These are phyloP conservation scores for Cygnus buccinator DNA, from an alignment of 2,113 vertebrate species.

Conservation along the genomic window DNA sequence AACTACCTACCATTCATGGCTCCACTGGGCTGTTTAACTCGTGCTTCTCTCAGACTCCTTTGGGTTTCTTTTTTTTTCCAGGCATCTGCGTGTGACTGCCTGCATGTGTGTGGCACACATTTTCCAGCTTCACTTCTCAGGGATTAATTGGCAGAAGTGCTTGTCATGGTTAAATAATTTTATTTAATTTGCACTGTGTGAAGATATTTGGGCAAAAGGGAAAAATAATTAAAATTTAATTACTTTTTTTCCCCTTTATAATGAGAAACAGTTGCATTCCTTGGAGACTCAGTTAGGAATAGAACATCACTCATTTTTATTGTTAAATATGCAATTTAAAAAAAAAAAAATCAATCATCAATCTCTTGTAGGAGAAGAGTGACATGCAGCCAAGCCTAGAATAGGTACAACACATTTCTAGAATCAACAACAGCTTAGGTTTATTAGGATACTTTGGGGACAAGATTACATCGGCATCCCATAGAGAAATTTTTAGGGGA, in stretches of 20 bases:
- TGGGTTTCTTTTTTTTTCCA: slow-evolving; percentile 12
- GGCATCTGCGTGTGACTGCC: background rate
- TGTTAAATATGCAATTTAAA: slow-evolving; percentile 16
- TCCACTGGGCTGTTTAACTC: slow-evolving; percentile 35
- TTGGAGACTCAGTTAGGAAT: slow-evolving; percentile 39
- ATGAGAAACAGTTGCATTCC: slow-evolving; percentile 55
- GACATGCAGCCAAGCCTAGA: background rate
- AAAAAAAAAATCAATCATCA: slow-evolving; percentile 11
- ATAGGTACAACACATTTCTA: background rate
- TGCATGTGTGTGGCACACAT: background rate
- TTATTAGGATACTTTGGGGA: background rate
- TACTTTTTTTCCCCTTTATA: background rate
- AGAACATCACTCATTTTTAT: slow-evolving; percentile 34
- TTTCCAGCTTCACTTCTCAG: slow-evolving; percentile 37
- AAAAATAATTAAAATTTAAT: slow-evolving; percentile 74
- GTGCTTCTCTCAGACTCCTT: slow-evolving; percentile 6
- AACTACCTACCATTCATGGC: background rate
- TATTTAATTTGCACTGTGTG: slow-evolving; percentile 49
- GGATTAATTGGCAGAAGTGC: slow-evolving; percentile 49
- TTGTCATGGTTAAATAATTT: slow-evolving; percentile 61
- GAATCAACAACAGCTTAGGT: background rate
- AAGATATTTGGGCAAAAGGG: slow-evolving; percentile 62
- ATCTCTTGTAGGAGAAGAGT: background rate
- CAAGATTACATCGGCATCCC: background rate
- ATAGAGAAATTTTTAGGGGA: background rate